These are phyloP conservation scores for Alaudala cheleensis DNA, from an alignment of 2,113 vertebrate species.

Conservation along the genomic window DNA sequence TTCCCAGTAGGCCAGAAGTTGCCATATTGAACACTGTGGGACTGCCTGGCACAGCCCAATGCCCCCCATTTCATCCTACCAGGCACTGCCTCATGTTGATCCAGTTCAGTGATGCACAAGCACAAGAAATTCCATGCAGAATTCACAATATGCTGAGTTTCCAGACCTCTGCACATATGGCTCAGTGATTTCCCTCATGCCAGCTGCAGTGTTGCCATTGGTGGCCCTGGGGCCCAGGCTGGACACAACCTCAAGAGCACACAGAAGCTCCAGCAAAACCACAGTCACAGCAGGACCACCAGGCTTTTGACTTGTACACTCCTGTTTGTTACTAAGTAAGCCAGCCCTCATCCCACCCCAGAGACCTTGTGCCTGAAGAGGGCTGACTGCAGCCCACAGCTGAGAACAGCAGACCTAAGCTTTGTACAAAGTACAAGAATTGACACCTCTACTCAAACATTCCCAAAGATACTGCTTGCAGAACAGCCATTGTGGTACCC, in stretches of 20 bases:
- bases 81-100: not conserved
- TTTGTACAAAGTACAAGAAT: fast-evolving
- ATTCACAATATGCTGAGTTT: not conserved
- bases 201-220: fast-evolving
- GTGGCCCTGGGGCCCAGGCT: not conserved
- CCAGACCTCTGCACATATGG: fast-evolving
- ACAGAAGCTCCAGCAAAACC: not conserved
- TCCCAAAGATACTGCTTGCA: fast-evolving
- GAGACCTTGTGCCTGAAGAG: fast-evolving
- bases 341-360: not conserved
- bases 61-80: fast-evolving
- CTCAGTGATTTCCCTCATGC: not conserved
- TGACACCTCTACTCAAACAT: not conserved
- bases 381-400: fast-evolving
- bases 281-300: fast-evolving
- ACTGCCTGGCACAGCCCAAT: fast-evolving
- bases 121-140: fast-evolving
- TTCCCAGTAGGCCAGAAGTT: not conserved
- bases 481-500: not conserved
- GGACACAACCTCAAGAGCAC: not conserved
- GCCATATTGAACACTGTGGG: fast-evolving
- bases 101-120: fast-evolving
- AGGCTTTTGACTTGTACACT: not conserved
- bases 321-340: not conserved
- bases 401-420: not conserved